Percentiles rank a stretch among this genome's conserved stretches.
These are phyloP conservation scores for human (Homo sapiens) DNA, from an alignment of 2,113 vertebrate genomes.

Conservation along the genomic window GRCh38 chr6:90706501-90707000, in stretches of 20 bases:
- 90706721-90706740: not conserved
- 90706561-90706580: constrained; percentile 70
- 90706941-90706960: not conserved
- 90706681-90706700: constrained; percentile 61
- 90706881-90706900: not conserved
- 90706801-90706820: not conserved
- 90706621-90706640: constrained; percentile 67
- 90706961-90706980: not conserved
- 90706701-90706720: constrained; percentile 51
- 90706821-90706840: constrained; percentile 28
- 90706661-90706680: constrained; percentile 59
- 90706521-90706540: constrained; percentile 79
- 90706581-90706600: constrained; percentile 60
- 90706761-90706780: not conserved
- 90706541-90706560: constrained; percentile 73
- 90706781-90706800: not conserved
- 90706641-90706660: constrained; percentile 60
- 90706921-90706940: not conserved
- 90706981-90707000: not conserved
- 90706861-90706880: not conserved
- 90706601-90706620: constrained; percentile 76
- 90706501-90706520: constrained; percentile 52
- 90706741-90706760: not conserved
- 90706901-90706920: not conserved
- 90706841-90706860: not conserved